Evolutionary conservation across 2,797 vertebrate species (phyloP), one percentile per base, ranked within the genome.

Genomic region (Syngnathus acus): DNA sequence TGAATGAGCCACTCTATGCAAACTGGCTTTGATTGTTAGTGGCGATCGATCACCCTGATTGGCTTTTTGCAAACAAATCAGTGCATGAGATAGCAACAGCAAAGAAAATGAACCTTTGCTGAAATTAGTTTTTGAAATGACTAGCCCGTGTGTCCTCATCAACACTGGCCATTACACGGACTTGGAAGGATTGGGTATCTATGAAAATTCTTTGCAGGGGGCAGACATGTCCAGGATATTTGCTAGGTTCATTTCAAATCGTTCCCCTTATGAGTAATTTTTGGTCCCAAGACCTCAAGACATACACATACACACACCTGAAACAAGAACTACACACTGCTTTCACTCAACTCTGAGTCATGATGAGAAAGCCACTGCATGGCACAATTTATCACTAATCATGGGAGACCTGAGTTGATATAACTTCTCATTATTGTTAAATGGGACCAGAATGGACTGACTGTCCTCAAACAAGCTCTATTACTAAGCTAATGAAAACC

Each of bases 381-480:
- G 37, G 65, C 48, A 40, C 65, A 58, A 79, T 72, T 75, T 67
- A 70, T 57, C 45, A 65, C n/a, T 66, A 71, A 72, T 74, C 68
- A 69, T n/a, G 61, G 19, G 5, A 14, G 38, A 54, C 43, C n/a
- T 17, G 43, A 70, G 59, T 9, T 26, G 32, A 68, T 74, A 62
- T 64, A 58, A 59, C 43, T 69, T 73, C 65, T 61, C 51, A 74
- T 79, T 72, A 76, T 64, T 62, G 21, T 61, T 48, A 82, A 82
- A 70, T 42, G 73, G 77, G 64, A 73, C 32, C 23, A 63, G 39
- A 17, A 16, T 47, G 32, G 55, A 45, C 70, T 40, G 61, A 23
- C 9, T 3, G 11, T 68, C 62, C 54, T 65, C 62, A 66, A 40
- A 72, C 58, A 2, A 23, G 50, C 65, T 74, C 69, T 48, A 78